phyloP scores from a whole-genome alignment of 35 echinoderm and acorn worm species.

The Apostichopus parvimensis region DNA sequence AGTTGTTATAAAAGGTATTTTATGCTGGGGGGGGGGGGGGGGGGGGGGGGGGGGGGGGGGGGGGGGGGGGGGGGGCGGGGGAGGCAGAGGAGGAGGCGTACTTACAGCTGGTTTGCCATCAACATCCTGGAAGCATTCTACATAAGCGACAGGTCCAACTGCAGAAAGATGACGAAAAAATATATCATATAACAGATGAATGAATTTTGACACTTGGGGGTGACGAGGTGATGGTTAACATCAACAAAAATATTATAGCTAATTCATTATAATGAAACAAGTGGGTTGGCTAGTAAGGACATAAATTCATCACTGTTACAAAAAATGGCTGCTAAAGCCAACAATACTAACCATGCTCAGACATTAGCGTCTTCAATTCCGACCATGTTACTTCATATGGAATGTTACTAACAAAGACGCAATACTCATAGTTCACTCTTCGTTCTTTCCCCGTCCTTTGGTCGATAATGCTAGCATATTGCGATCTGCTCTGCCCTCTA shows the following conservation, averaged over 20 bases:
- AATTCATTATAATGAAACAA: too few species aligned
- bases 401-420: slow-evolving; percentile 96
- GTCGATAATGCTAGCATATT: slow-evolving; percentile 57
- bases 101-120: slow-evolving; percentile 89
- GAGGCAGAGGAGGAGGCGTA: background rate
- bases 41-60: too few species aligned
- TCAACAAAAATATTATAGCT: too few species aligned
- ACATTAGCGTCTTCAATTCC: slow-evolving; percentile 81
- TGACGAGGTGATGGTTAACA: too few species aligned
- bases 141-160: slow-evolving; percentile 93
- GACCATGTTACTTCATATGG: slow-evolving; percentile 92
- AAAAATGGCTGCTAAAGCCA: too few species aligned
- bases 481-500: slow-evolving; percentile 1
- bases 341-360: slow-evolving; percentile 65
- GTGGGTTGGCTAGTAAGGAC: too few species aligned
- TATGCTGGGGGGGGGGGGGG: background rate
- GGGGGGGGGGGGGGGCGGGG: too few species aligned
- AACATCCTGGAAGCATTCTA: slow-evolving; percentile 71
- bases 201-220: too few species aligned
- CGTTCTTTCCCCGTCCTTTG: slow-evolving; percentile 58
- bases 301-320: too few species aligned
- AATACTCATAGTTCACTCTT: slow-evolving; percentile 56
- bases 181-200: too few species aligned
- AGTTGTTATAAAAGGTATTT: too few species aligned
- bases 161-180: background rate